Percentiles rank a stretch among this genome's conserved stretches.
Conservation (phyloP, 2,888 invertebrate species). For the Deroplatys truncata region DNA sequence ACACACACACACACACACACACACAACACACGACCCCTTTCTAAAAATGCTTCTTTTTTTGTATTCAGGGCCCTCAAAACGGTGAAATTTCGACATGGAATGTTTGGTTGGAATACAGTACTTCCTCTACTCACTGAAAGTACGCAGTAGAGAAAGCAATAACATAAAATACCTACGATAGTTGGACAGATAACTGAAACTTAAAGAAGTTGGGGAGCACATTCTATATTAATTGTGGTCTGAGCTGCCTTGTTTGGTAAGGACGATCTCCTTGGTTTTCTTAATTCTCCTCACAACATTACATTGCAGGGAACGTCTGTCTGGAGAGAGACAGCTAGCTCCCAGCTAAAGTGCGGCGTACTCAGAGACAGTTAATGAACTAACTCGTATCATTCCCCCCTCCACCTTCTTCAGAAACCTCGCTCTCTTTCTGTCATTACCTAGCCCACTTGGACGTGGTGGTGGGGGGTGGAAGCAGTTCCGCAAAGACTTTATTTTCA, state of each 20-base stretch:
- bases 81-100: no score
- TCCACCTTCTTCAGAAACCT: neutral
- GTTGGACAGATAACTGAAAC: no score
- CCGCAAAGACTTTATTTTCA: slow-evolving; percentile 29
- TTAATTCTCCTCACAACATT: neutral
- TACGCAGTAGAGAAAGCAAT: no score
- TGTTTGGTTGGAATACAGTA: no score
- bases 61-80: no score
- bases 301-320: neutral
- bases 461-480: neutral
- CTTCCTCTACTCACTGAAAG: no score
- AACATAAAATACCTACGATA: no score
- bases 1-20: no score
- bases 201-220: no score
- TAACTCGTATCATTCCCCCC: slow-evolving; percentile 18
- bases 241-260: neutral
- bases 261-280: neutral
- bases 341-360: neutral
- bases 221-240: neutral
- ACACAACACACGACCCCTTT: no score
- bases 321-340: neutral
- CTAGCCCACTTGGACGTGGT: slow-evolving; percentile 17
- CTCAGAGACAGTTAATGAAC: slow-evolving; percentile 27
- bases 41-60: no score
- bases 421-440: slow-evolving; percentile 4